Percentiles rank a stretch among this genome's conserved stretches.
Conservation (phyloP, 1,140 invertebrate genomes). For the Periplaneta americana region DNA sequence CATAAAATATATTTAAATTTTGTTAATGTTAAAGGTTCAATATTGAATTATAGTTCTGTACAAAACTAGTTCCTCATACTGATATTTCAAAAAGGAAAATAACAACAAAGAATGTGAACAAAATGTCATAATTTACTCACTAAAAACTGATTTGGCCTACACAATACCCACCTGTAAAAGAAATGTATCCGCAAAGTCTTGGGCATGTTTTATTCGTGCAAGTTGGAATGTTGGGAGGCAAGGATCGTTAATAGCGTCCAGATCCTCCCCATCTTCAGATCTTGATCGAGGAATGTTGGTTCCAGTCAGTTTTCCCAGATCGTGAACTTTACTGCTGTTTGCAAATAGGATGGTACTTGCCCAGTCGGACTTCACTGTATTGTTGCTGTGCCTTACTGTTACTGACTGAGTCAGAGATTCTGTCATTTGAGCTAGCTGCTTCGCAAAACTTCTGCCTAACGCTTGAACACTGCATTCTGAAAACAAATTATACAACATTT, state of each 20-base stretch:
- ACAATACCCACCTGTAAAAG: constrained; percentile 38
- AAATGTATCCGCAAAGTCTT: constrained; percentile 46
- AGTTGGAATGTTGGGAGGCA: constrained; percentile 44
- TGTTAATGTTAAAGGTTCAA: no score
- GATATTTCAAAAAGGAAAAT: no score
- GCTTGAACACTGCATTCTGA: constrained; percentile 34
- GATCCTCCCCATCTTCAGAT: constrained; percentile 17
- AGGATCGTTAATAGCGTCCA: constrained; percentile 21
- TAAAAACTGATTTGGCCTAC: no score
- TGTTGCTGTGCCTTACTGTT: constrained; percentile 18
- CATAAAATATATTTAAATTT: no score
- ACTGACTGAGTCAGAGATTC: constrained; percentile 7
- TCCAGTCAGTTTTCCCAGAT: background rate
- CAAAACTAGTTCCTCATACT: no score
- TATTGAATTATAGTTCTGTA: no score
- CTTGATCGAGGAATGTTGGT: background rate
- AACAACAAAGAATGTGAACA: no score
- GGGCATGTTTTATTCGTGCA: constrained; percentile 42
- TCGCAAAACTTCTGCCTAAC: constrained; percentile 24
- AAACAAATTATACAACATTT: constrained; percentile 7
- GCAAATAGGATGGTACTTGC: constrained; percentile 10
- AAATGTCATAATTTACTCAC: no score
- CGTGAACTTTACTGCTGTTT: constrained; percentile 9
- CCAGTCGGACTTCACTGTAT: constrained; percentile 20
- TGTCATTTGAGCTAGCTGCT: constrained; percentile 23